Evolutionary conservation across 2,113 vertebrate genomes (phyloP).

Genomic region (Opisthocomus hoazin): DNA sequence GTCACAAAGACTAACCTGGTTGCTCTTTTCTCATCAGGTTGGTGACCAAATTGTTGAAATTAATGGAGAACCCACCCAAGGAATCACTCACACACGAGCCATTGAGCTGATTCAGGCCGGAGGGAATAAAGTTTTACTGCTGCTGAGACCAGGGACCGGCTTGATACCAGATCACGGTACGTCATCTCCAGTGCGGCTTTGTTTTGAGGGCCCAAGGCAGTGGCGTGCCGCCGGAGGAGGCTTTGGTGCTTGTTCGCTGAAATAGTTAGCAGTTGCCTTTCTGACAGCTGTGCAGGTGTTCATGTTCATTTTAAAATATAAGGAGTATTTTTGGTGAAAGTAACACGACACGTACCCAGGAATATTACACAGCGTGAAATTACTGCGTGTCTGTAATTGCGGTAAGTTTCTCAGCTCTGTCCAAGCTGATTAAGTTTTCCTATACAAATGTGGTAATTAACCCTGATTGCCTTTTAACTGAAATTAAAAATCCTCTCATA

Average conservation of each 20-base stretch:
- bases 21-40: slow-evolving; percentile 75
- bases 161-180: slow-evolving; percentile 92
- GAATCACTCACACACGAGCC: slow-evolving; percentile 95
- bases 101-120: slow-evolving; percentile 98
- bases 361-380: neutral
- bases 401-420: neutral
- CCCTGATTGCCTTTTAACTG: neutral
- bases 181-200: neutral
- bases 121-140: slow-evolving; percentile 89
- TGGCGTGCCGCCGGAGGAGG: neutral
- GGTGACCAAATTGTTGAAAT: slow-evolving; percentile 99
- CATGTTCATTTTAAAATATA: accelerated
- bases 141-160: slow-evolving; percentile 90
- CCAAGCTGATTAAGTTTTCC: neutral
- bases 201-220: neutral
- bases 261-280: neutral
- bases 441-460: neutral
- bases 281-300: neutral
- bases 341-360: neutral
- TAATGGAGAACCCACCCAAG: slow-evolving; percentile 94
- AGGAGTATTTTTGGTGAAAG: neutral
- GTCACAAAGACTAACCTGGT: neutral
- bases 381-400: neutral
- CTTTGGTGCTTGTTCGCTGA: neutral
- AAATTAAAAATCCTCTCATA: neutral